Conservation (phyloP, 2,113 vertebrate genomes). For the Galeopterus variegatus region DNA sequence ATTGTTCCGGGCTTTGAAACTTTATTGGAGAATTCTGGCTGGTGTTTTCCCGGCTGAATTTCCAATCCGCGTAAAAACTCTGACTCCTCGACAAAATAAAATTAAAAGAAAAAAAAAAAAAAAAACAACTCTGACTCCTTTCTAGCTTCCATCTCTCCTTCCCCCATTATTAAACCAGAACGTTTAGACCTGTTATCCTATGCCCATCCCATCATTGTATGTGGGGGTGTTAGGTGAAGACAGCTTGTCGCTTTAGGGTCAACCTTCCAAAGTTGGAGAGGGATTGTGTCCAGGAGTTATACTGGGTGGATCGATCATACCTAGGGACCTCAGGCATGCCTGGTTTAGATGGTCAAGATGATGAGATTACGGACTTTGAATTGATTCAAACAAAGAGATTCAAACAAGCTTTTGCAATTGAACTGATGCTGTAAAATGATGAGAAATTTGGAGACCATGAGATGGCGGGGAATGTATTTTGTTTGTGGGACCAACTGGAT, state of each 20-base stretch:
- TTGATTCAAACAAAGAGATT: neutral
- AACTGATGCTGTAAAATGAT: neutral
- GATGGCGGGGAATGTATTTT: neutral
- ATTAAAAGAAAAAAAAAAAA: too few species aligned
- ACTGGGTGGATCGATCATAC: neutral
- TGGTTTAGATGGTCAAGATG: neutral
- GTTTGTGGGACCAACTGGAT: neutral
- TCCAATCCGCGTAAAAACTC: neutral
- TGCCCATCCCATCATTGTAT: neutral
- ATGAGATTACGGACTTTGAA: neutral
- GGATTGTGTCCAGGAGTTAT: neutral
- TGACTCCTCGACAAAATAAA: too few species aligned
- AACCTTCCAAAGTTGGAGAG: neutral
- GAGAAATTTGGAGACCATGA: conserved; percentile 5
- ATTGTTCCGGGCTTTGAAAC: neutral
- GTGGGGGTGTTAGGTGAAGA: neutral
- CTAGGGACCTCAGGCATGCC: neutral
- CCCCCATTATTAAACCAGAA: neutral
- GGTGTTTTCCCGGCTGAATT: neutral
- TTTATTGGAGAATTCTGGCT: neutral
- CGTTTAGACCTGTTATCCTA: neutral
- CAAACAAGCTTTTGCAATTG: neutral
- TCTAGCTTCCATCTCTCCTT: neutral
- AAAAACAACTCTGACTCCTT: neutral
- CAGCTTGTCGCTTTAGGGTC: neutral